phyloP scores from a whole-genome alignment of 2,113 vertebrate genomes.

The Antechinus flavipes region DNA sequence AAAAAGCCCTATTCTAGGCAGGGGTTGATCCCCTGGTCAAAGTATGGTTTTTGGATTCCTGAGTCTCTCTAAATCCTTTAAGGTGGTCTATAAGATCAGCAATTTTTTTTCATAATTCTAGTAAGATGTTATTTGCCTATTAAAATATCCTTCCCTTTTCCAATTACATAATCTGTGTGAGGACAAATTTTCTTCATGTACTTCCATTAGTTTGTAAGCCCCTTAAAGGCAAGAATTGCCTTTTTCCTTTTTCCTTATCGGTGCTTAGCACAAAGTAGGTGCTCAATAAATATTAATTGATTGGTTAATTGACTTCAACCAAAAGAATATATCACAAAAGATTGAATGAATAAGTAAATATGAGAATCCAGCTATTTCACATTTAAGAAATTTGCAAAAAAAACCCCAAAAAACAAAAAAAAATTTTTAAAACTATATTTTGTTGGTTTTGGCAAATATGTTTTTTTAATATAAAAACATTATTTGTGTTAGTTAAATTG shows the following conservation, averaged over 20 bases:
- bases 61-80: too few species aligned
- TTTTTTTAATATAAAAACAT: background rate
- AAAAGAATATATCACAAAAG: background rate
- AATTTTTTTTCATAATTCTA: too few species aligned
- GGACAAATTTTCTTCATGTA: background rate
- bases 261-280: background rate
- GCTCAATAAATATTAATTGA: background rate
- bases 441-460: background rate
- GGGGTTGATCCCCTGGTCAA: too few species aligned
- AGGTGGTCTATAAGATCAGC: too few species aligned
- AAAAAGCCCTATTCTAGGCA: too few species aligned
- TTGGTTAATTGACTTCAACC: too few species aligned
- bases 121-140: too few species aligned
- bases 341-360: background rate
- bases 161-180: too few species aligned
- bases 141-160: too few species aligned
- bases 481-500: background rate
- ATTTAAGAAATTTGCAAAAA: background rate
- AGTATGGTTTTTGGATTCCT: too few species aligned
- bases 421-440: background rate
- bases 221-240: background rate
- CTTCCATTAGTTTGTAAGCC: background rate
- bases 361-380: background rate
- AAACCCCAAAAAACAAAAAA: background rate
- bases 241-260: background rate